Base-by-base conservation (phyloP, 2,113 vertebrate species). In the Aramus guarauna region DNA sequence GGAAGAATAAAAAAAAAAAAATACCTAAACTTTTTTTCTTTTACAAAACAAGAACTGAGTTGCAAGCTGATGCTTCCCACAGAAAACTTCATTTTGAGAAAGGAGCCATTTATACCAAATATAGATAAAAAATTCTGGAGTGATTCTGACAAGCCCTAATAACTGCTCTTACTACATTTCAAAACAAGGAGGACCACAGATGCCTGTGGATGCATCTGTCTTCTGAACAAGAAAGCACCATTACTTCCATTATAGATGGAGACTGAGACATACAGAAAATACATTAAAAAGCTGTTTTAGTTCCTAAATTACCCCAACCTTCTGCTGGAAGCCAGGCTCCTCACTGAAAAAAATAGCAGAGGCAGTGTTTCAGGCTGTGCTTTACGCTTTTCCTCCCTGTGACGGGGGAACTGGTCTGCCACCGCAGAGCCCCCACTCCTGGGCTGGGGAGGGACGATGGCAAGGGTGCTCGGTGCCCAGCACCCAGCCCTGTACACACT, bases 81-180 rank as follows among this genome's bases (percentile, higher is more conserved):
- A 82, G 74, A 94, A 94, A 92, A 64, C 14, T 75, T 66, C 53
- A 64, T 53, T 85, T 93, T 43, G 43, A 93, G 64, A 90, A 90
- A 72, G 34, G 36, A 84, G 16, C 2, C 23, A 55, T 89, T 91
- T 89, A 64, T 76, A 72, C 37, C 60, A 93, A 96, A 90, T 68
- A 93, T 18, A 94, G 83, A 73, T 55, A 45, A 72, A 90, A 86
- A 62, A 50, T 27, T 88, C n/a, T 71, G 39, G 43, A 93, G n/a
- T 8, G 2, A 72, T 91, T 88, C 56, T 68, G 53, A 85, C 48
- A 78, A 91, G 56, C 16, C 48, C 60, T 75, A 78, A 81, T 68
- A 96, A 92, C 56, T 82, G 74, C 39, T 75, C 32, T 79, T 63
- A 63, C 9, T 77, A 30, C 22, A 48, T 60, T 36, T 85, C 39